A percentile compares a stretch with the other conserved stretches of the same genome.
phyloP scores from a whole-genome alignment of 2,888 invertebrate genomes.

The Parelbella ahira region DNA sequence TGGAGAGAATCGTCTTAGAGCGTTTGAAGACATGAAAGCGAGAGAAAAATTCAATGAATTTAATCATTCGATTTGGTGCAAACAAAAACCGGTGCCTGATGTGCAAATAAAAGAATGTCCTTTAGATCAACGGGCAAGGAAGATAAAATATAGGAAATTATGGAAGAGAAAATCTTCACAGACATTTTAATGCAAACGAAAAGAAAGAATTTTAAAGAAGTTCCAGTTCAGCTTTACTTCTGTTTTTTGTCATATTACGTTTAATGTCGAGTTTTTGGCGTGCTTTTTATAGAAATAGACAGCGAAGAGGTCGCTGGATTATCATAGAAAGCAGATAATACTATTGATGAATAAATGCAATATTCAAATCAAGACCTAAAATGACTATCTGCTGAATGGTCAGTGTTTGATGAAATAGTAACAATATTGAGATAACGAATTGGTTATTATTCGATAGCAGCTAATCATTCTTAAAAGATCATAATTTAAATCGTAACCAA shows the following conservation, averaged over 20 bases:
- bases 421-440: no score
- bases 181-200: slow-evolving; percentile 16
- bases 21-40: slow-evolving; percentile 4
- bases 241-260: slow-evolving; percentile 17
- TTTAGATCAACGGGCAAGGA: slow-evolving; percentile 6
- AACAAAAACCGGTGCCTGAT: slow-evolving; percentile 16
- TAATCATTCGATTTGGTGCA: slow-evolving; percentile 18
- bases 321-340: slow-evolving; percentile 13
- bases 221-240: slow-evolving; percentile 3
- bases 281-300: slow-evolving; percentile 9
- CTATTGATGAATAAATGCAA: slow-evolving; percentile 14
- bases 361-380: no score
- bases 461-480: no score
- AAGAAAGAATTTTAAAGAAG: slow-evolving; percentile 14
- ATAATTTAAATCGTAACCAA: no score
- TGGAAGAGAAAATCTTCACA: slow-evolving; percentile 8
- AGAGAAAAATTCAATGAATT: slow-evolving; percentile 14
- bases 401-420: no score
- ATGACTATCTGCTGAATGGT: no score
- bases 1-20: slow-evolving; percentile 5
- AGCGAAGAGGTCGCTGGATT: slow-evolving; percentile 9
- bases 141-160: slow-evolving; percentile 27
- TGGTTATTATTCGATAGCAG: no score
- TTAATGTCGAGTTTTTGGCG: slow-evolving; percentile 16
- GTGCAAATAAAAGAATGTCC: slow-evolving; percentile 17